These are phyloP conservation scores for Lithosia quadra DNA, from an alignment of 2,888 invertebrate genomes.

Conservation along the genomic window DNA sequence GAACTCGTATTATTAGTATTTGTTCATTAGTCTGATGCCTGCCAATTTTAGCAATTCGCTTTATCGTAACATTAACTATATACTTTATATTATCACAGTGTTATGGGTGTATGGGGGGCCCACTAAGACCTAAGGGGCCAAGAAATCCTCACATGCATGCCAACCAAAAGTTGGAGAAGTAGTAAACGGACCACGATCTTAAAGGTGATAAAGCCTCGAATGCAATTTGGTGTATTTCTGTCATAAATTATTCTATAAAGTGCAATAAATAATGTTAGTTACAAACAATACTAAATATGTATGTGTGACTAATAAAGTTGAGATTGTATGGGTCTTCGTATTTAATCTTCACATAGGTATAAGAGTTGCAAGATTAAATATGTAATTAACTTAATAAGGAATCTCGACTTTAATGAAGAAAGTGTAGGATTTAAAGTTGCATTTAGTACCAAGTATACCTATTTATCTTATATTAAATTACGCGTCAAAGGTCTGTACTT, in stretches of 20 bases:
- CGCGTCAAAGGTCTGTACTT: slow-evolving; percentile 2
- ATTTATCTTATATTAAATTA: neutral
- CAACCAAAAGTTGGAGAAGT: neutral
- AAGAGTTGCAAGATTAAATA: slow-evolving; percentile 13
- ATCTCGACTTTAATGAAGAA: neutral
- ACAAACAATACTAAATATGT: neutral
- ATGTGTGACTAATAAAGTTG: neutral
- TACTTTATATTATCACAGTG: neutral
- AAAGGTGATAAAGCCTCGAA: no score
- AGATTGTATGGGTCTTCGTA: slow-evolving; percentile 6
- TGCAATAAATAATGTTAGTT: no score
- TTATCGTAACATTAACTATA: neutral
- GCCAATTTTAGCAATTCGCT: neutral
- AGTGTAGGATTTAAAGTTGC: neutral
- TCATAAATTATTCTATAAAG: neutral
- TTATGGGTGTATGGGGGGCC: neutral
- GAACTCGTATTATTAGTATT: neutral
- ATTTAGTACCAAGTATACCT: neutral
- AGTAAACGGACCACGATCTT: neutral
- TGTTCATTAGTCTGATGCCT: neutral
- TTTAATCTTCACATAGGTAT: slow-evolving; percentile 17
- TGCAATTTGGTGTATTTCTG: no score
- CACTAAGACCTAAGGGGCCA: neutral
- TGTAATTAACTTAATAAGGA: slow-evolving; percentile 12
- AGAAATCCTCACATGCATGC: no score